These are phyloP conservation scores for Heliconius nattereri DNA, from an alignment of 1,140 invertebrate genomes.

Conservation along the genomic window DNA sequence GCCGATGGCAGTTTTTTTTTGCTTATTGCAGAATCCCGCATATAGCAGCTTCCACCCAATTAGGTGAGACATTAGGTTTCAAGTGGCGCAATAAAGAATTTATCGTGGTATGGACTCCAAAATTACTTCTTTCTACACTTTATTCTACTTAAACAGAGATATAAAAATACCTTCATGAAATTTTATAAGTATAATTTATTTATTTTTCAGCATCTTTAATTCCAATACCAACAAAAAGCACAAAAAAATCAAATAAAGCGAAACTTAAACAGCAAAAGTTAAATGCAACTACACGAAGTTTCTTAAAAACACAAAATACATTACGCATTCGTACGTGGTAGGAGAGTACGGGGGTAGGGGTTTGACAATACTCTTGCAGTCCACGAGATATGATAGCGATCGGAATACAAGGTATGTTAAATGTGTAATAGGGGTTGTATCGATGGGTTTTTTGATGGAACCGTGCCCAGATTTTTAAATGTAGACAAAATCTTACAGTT, in stretches of 20 bases:
- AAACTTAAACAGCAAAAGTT: not conserved
- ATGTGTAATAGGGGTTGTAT: constrained; percentile 9
- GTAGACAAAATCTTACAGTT: not conserved
- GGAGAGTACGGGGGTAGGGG: not conserved
- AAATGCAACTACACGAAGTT: not conserved
- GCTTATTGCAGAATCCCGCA: not conserved
- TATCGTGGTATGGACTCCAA: too few relatives aligned
- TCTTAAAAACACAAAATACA: not conserved
- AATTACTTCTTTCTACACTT: not conserved
- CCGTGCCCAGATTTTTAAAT: not conserved
- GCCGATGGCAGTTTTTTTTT: not conserved
- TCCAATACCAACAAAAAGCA: not conserved
- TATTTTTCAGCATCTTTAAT: not conserved
- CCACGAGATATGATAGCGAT: not conserved
- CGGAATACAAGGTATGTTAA: constrained; percentile 11
- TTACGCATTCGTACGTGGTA: not conserved
- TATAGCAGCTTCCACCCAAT: not conserved
- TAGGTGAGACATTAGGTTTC: not conserved
- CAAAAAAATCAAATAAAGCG: not conserved
- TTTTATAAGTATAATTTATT: not conserved
- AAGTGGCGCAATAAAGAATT: not conserved
- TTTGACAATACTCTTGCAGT: not conserved
- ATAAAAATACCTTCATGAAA: not conserved
- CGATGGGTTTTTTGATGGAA: not conserved
- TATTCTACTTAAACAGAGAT: not conserved